Conservation (phyloP, 1,140 invertebrate genomes). For the Philopotamus ludificatus region DNA sequence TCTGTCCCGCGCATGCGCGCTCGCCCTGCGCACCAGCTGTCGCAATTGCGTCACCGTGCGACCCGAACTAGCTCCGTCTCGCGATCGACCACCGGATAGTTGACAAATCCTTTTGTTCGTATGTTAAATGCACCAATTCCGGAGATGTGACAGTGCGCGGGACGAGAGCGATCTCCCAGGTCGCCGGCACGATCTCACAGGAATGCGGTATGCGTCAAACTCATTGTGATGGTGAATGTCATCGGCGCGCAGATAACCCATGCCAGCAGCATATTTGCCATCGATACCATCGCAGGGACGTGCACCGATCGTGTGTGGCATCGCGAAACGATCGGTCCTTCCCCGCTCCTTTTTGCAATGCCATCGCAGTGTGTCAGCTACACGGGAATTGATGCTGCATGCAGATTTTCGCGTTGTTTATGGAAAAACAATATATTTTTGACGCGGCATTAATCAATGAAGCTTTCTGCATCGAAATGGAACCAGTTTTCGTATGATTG, state of each 20-base stretch:
- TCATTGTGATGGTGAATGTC: conserved; percentile 24
- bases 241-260: conserved; percentile 30
- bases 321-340: not conserved
- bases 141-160: conserved; percentile 10
- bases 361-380: no score
- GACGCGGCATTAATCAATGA: no score
- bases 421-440: no score
- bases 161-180: conserved; percentile 30
- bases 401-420: no score
- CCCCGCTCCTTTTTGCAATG: not conserved
- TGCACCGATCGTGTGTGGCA: conserved; percentile 7
- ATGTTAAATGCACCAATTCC: conserved; percentile 32
- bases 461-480: no score
- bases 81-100: conserved; percentile 21
- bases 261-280: not conserved
- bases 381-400: no score
- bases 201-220: conserved; percentile 24
- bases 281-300: conserved; percentile 5
- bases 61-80: not conserved
- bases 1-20: no score
- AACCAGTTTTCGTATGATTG: no score
- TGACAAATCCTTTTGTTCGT: conserved; percentile 35
- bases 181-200: not conserved
- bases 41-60: no score
- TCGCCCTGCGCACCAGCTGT: no score